Evolutionary conservation across 2,797 vertebrate genomes (phyloP), one percentile per base, ranked within the genome.

Genomic region (Sebastes paucispinis): DNA sequence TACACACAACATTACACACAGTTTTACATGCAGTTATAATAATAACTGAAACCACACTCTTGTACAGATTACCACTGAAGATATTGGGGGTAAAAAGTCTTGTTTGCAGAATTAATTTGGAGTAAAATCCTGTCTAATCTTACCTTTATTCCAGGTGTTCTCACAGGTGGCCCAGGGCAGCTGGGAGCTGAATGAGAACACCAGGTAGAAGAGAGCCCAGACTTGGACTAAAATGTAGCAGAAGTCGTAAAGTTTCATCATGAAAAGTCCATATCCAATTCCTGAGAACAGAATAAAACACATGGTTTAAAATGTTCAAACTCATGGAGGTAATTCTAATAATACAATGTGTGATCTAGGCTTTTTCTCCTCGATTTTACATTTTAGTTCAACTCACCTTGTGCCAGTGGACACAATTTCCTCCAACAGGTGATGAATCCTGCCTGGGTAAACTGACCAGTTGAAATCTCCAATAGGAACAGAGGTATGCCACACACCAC

Each of bases 61-160:
- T 43, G 39, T 43, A 43, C 39, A 43, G 39, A 43, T 43, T 3
- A 24, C 39, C 14, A 43, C 39, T 16, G 39, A 43, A 43, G 47
- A 20, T 50, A 50, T 50, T 50, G 16, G 16, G 18, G 18, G 39
- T 43, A 54, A 11, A 54, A 54, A 13, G 2, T 6, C 1, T 25
- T 24, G 18, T 50, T 50, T 50, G 47, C 54, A 57, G 6, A 57
- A 12, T 57, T 57, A 0, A 57, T 57, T 57, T 57, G 6, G 6
- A 25, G 12, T 57, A 13, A 25, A 57, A 57, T 57, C 11, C 4
- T 57, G 3, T 25, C 20, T 31, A 22, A 3, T 31, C n/a, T 65
- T 67, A 90, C 92, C 86, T 87, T 87, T 93, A 22, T 94, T 94
- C 92, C 93, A 94, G 75, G 32, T 36, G 71, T 93, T 93, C 10